Evolutionary conservation across 2,888 invertebrate species (phyloP).

Genomic region (Chaetoderma sp.): DNA sequence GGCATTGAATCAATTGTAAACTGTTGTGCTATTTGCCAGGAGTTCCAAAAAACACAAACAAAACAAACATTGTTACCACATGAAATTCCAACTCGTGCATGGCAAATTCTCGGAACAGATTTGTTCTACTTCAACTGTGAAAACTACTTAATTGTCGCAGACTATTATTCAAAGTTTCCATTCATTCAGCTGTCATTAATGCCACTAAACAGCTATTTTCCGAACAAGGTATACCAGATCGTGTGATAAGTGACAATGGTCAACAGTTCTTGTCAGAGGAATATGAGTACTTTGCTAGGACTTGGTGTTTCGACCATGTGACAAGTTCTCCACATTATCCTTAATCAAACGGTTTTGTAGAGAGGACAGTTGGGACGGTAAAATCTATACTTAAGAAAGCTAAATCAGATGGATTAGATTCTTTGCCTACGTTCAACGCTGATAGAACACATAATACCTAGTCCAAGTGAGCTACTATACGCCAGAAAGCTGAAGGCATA

Average conservation of each 20-base stretch:
- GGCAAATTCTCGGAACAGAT: conserved; percentile 27
- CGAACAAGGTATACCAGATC: too few relatives aligned
- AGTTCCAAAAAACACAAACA: conserved; percentile 10
- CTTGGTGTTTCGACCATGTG: too few relatives aligned
- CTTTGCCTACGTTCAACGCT: not conserved
- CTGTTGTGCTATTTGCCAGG: conserved; percentile 15
- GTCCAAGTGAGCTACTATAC: not conserved
- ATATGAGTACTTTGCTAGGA: too few relatives aligned
- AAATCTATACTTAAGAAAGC: not conserved
- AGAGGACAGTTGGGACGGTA: not conserved
- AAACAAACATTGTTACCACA: conserved; percentile 9
- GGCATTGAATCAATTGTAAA: conserved; percentile 16
- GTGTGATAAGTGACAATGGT: too few relatives aligned
- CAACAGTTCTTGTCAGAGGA: too few relatives aligned
- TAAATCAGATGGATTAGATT: not conserved
- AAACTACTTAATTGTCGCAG: conserved; percentile 20
- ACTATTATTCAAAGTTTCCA: conserved; percentile 16
- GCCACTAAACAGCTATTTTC: too few relatives aligned
- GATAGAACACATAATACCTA: not conserved
- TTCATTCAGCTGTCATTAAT: too few relatives aligned
- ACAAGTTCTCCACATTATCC: too few relatives aligned
- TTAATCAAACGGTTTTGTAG: too few relatives aligned
- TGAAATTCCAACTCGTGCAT: conserved; percentile 17
- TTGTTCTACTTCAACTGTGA: conserved; percentile 16
- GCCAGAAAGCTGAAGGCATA: not conserved